Evolutionary conservation across 2,113 vertebrate species (phyloP), one percentile per base, ranked within the genome.

Genomic region (Lophotis ruficrista): DNA sequence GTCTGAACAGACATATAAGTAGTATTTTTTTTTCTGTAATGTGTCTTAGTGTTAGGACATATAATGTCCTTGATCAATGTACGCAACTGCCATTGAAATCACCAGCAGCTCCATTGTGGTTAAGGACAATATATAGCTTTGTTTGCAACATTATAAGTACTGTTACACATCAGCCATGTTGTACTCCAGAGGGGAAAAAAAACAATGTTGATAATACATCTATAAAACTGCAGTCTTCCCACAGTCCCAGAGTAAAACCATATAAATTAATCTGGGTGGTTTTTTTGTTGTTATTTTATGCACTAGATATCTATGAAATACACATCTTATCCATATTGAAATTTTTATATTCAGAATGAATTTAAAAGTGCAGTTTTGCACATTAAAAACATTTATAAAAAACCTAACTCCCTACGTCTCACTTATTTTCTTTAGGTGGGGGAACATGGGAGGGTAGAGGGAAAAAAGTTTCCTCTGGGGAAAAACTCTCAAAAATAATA

Each of bases 371-470:
- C 15, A 58, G 2, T 80, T 82, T 89, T 86, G 47, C 19, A 28
- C 25, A 82, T 53, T 31, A 68, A 75, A 93, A 58, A 56, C 12
- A 50, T 50, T 71, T 68, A 30, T 37, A 89, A 88, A 82, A 37
- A 7, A 62, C 20, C 7, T 41, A 30, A 75, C 4, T 30, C 7
- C 2, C 5, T 43, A 62, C 5, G 6, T 62, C 13, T 33, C 24
- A 35, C 7, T 73, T 41, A 14, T 43, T 58, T 70, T 37, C 18
- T 48, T 75, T 61, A 56, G 18, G 7, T 7, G 21, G 50, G 15
- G 9, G 4, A 3, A 43, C 41, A 31, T 9, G 1, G 9, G 6
- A 14, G 4, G 7, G 2, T 6, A 6, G 16, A 12, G 53, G 33
- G 8, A 18, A 78, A 85, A 45, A 62, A 66, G 0, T 4, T 69